phyloP scores from a whole-genome alignment of 2,888 invertebrate species.

The Deilephila porcellus region DNA sequence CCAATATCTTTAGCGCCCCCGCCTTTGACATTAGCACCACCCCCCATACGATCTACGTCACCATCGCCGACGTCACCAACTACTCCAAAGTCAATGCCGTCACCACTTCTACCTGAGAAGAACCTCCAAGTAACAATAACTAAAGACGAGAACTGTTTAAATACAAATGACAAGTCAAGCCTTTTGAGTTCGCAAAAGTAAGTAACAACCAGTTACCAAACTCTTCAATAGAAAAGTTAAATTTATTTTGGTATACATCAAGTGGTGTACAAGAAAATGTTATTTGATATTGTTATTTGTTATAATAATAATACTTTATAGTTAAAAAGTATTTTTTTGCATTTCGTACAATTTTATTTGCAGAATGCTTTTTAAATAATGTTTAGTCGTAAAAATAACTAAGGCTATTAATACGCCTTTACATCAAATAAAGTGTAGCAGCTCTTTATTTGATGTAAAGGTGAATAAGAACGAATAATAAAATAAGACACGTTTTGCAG shows the following conservation, averaged over 20 bases:
- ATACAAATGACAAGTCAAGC: conserved; percentile 77
- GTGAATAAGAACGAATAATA: background rate
- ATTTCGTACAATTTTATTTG: no score
- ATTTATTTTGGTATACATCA: no score
- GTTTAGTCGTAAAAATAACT: no score
- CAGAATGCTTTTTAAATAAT: no score
- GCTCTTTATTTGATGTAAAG: no score
- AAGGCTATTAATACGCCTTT: no score
- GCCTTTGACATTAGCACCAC: conserved; percentile 62
- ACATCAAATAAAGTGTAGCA: background rate
- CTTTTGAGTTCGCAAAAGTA: conserved; percentile 80
- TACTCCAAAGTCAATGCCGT: conserved; percentile 69
- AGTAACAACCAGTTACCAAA: conserved; percentile 44
- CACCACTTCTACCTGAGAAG: conserved; percentile 73
- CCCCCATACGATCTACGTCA: conserved; percentile 61
- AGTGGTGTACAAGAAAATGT: no score
- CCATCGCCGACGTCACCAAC: conserved; percentile 67
- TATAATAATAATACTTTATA: no score
- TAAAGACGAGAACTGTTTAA: conserved; percentile 75
- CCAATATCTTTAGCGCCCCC: conserved; percentile 58
- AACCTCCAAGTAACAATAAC: conserved; percentile 73
- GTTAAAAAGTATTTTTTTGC: no score
- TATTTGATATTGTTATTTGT: no score
- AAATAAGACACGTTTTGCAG: conserved; percentile 47
- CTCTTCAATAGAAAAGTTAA: background rate